phyloP scores from a whole-genome alignment of 2,797 vertebrate species.

The Karalla daura region DNA sequence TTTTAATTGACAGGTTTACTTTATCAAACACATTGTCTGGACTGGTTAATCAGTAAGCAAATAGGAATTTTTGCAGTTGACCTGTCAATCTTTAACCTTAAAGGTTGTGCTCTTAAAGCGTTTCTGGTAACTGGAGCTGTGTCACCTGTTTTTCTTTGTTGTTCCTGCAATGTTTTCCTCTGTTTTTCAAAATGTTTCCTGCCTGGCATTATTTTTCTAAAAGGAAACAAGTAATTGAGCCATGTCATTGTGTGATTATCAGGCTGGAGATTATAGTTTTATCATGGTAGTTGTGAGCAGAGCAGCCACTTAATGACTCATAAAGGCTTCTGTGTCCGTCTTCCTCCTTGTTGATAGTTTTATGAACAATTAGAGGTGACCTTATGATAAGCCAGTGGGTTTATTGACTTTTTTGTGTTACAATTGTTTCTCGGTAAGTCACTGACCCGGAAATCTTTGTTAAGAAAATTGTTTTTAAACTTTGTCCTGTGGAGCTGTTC shows the following conservation, averaged over 20 bases:
- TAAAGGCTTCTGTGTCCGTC: background rate
- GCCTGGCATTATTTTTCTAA: constrained; percentile 9
- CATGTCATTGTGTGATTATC: background rate
- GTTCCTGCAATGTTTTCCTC: background rate
- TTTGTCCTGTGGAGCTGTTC: too few species aligned
- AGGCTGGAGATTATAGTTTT: background rate
- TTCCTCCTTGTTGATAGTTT: background rate
- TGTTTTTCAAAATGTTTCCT: constrained; percentile 4
- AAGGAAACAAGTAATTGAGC: constrained; percentile 14
- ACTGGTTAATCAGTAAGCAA: constrained; percentile 37
- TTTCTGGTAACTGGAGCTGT: constrained; percentile 11
- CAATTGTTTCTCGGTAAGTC: background rate
- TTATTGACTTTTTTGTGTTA: background rate
- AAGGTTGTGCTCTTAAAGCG: background rate
- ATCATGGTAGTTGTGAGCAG: background rate
- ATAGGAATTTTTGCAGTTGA: background rate
- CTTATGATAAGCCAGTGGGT: constrained; percentile 5
- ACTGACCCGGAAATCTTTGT: background rate
- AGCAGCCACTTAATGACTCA: background rate
- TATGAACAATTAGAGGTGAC: too few species aligned
- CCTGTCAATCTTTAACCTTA: constrained; percentile 56
- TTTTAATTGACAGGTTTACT: too few species aligned
- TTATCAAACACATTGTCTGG: too few species aligned
- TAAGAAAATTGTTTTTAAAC: too few species aligned
- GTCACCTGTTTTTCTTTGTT: background rate